Evolutionary conservation across 2,888 invertebrate species (phyloP).

Genomic region (Carcina quercana): DNA sequence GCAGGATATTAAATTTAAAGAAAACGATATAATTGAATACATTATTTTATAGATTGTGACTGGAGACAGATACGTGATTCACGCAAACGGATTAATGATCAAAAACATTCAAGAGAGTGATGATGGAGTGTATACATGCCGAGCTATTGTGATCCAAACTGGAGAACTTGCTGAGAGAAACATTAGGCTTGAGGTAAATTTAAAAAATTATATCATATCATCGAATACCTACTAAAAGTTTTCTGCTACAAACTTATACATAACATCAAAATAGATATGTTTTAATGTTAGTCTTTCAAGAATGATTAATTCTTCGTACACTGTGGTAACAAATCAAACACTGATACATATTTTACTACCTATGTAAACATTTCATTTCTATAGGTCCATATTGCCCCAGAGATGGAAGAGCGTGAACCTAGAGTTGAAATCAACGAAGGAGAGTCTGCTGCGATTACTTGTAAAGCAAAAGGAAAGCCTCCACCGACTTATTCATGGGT

Average conservation of each 20-base stretch:
- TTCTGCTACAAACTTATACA: too few relatives aligned
- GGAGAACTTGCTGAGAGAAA: conserved; percentile 85
- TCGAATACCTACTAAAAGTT: too few relatives aligned
- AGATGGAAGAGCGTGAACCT: conserved; percentile 77
- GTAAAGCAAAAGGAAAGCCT: conserved; percentile 89
- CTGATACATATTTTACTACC: too few relatives aligned
- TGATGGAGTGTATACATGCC: conserved; percentile 90
- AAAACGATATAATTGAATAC: too few relatives aligned
- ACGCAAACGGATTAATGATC: conserved; percentile 84
- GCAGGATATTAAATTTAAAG: too few relatives aligned
- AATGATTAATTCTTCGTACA: too few relatives aligned
- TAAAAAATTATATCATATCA: too few relatives aligned
- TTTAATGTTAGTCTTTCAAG: too few relatives aligned
- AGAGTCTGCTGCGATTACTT: conserved; percentile 82
- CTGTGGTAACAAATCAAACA: too few relatives aligned
- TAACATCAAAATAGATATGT: too few relatives aligned
- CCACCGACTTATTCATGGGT: conserved; percentile 90
- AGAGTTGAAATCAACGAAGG: conserved; percentile 85
- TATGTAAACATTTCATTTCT: too few relatives aligned
- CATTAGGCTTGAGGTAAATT: conserved; percentile 84
- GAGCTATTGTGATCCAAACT: conserved; percentile 88
- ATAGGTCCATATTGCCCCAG: conserved; percentile 85
- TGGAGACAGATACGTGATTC: conserved; percentile 82
- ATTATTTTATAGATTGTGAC: conserved; percentile 72
- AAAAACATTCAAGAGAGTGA: conserved; percentile 86